These are phyloP conservation scores for Neomicropteryx cornuta DNA, from an alignment of 1,140 invertebrate genomes.

Conservation along the genomic window DNA sequence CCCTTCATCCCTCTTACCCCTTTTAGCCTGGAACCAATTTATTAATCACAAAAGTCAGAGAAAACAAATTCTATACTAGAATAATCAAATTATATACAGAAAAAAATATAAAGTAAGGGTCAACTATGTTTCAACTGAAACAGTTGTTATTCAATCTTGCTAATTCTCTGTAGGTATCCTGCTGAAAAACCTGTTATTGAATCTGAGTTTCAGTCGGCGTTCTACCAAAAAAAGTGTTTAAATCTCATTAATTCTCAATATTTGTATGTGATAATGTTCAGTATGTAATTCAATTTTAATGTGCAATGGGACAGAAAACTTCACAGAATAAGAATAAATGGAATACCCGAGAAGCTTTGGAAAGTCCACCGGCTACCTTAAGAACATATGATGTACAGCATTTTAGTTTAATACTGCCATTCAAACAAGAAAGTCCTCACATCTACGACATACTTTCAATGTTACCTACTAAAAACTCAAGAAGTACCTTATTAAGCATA, in stretches of 20 bases:
- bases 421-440: no score
- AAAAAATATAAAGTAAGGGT: background rate
- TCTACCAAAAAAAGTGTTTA: background rate
- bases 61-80: background rate
- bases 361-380: slow-evolving; percentile 60
- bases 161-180: background rate
- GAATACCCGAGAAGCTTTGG: slow-evolving; percentile 34
- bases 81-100: background rate
- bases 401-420: no score
- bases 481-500: no score
- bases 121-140: background rate
- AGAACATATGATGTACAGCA: slow-evolving; percentile 61
- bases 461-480: no score
- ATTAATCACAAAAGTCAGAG: background rate
- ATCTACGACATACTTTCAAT: no score
- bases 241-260: background rate
- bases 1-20: slow-evolving; percentile 37
- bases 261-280: background rate
- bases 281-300: background rate
- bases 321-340: background rate
- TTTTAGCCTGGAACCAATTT: slow-evolving; percentile 30
- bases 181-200: no score
- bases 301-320: background rate
- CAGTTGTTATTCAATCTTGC: background rate
- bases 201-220: background rate